Base-by-base conservation (phyloP, 2,888 invertebrate genomes). In the Parnassius apollo region DNA sequence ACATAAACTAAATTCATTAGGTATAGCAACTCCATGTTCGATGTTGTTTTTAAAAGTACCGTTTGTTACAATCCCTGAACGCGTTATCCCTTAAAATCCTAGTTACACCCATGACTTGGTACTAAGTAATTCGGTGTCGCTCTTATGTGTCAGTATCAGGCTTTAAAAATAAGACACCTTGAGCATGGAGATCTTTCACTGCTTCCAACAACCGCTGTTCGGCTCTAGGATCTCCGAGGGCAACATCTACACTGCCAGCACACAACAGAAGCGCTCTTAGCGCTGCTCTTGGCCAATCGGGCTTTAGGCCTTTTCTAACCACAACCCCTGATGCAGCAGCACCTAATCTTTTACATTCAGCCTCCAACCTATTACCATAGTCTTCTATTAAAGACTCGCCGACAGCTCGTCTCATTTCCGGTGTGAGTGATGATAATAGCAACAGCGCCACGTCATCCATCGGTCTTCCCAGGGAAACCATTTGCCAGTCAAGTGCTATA, bases 241-340 rank as follows among this genome's bases (percentile, higher is more conserved):
- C 96, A 57, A 96, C 94, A 77, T 96, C 96, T 8, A 96, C 95
- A 48, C 96, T 96, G 25, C 96, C 96, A 65, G 96, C 95, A 75
- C 96, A 96, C 2, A 96, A 85, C 59, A 96, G 85, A 53, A 96
- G 88, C n/a, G 96, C 96, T 66, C 96, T 85, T 8, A 96, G 86
- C 71, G 96, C 95, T 0, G 96, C 96, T 71, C 91, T 93, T 77
- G 76, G 95, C 93, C 88, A 96, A 88, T 77, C 96, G 72, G 73
- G 93, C 88, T 70, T 94, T 80, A 85, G 86, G 71, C 68, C 83
- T 66, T 81, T 93, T 87, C 80, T 93, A 80, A 76, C 86, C 74
- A 67, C 91, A 83, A 69, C 94, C 71, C 75, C 93, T 76, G 74
- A 82, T 68, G 93, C 92, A 13, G 95, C 87, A n/a, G 94, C 92